Evolutionary conservation across 2,113 vertebrate genomes (phyloP), one percentile per base, ranked within the genome.

Genomic region (Channa maculata): DNA sequence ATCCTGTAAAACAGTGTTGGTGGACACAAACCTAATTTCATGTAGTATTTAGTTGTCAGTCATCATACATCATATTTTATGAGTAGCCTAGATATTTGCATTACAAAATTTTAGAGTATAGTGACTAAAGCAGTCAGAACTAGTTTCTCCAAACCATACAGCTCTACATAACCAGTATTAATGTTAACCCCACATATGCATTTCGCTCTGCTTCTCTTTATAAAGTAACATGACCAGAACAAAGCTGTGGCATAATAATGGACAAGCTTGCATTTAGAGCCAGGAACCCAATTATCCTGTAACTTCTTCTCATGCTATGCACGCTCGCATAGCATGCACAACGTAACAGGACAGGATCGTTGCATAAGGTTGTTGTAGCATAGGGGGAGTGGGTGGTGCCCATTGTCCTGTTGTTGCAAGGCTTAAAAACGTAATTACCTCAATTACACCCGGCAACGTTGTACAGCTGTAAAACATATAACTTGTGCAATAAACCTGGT

Each of bases 281-380:
- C 48, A 63, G 38, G n/a, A 38, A 15, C 49, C 44, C 15, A 60
- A 12, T 46, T 49, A 61, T 69, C 50, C 55, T 45, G 49, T 44
- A 57, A 15, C 33, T 52, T 2, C 46, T 82, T 85, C 46, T 57
- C 50, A 86, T 76, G 75, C 86, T 37, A 24, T 65, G 50, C 83
- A 83, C 65, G 62, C 4, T 41, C 24, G 24, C 24, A 24, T 24
- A 5, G 45, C 37, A 53, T 89, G 80, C 83, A 77, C 90, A 88
- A 91, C 84, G 79, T 64, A 90, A 91, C 62, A 67, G 66, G 62
- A 24, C 64, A 51, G 48, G 50, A 51, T 14, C 66, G 71, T 93
- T 94, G 83, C 86, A 76, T 88, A 93, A 93, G 74, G 60, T 24
- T n/a, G 24, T 24, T 24, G 24, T 24, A 24, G 24, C 24, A 24